Base-by-base conservation (phyloP, 2,797 vertebrate genomes). In the Gymnothorax javanicus region DNA sequence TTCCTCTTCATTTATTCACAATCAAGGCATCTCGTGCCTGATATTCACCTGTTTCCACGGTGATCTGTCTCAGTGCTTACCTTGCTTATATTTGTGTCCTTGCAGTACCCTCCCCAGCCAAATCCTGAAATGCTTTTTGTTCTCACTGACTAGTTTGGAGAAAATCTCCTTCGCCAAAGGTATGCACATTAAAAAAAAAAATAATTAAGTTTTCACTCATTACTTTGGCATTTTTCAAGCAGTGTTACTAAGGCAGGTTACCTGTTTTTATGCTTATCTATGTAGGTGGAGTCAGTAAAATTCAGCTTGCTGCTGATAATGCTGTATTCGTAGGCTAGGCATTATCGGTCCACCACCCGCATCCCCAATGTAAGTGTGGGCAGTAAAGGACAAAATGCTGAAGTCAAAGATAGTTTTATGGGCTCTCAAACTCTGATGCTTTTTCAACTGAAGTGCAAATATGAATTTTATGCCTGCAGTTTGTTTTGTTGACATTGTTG, bases 1-100 rank as follows among this genome's bases (percentile, higher is more conserved):
- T 54, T 85, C 69, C 25, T 52, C 52, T 27, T 73, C 56, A 73
- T 75, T n/a, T n/a, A n/a, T n/a, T n/a, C n/a, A n/a, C n/a, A n/a
- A n/a, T n/a, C n/a, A n/a, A n/a, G n/a, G n/a, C n/a, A n/a, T n/a
- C n/a, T n/a, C n/a, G n/a, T n/a, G n/a, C n/a, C n/a, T n/a, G n/a
- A n/a, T n/a, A n/a, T n/a, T n/a, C n/a, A n/a, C n/a, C n/a, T n/a
- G n/a, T n/a, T n/a, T n/a, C n/a, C n/a, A n/a, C n/a, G n/a, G n/a
- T n/a, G n/a, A n/a, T n/a, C n/a, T n/a, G n/a, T n/a, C n/a, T n/a
- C n/a, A n/a, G n/a, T n/a, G n/a, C n/a, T 43, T 43, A 43, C 33
- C 33, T 43, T 43, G 33, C 33, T 43, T 43, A 43, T 43, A 43
- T 43, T 43, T 43, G 1, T 43, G 33, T 43, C 33, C 33, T 43